Evolutionary conservation across 2,113 vertebrate species (phyloP).

Genomic region (Apus apus): DNA sequence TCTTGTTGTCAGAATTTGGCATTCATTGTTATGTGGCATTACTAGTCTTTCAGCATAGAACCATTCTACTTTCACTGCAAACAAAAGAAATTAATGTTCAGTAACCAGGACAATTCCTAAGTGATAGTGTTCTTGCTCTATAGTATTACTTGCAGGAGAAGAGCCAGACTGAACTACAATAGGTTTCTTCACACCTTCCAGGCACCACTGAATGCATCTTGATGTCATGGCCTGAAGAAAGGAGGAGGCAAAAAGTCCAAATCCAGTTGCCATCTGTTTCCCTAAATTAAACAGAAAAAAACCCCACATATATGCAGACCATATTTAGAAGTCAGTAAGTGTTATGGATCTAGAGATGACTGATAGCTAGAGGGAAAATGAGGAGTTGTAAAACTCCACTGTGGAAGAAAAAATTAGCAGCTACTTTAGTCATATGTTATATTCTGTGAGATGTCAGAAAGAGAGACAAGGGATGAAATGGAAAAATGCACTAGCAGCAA

Average conservation of each 20-base stretch:
- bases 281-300: conserved; percentile 18
- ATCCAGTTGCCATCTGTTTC: conserved; percentile 32
- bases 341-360: not conserved
- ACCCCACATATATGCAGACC: not conserved
- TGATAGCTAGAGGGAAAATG: not conserved
- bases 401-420: not conserved
- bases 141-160: conserved; percentile 4
- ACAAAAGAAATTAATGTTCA: not conserved
- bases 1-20: not conserved
- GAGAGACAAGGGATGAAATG: not conserved
- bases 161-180: conserved; percentile 4
- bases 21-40: not conserved
- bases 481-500: not conserved
- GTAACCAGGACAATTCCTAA: not conserved
- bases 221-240: conserved; percentile 28
- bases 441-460: not conserved
- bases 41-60: not conserved
- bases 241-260: conserved; percentile 1
- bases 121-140: not conserved
- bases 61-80: not conserved
- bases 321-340: conserved; percentile 16
- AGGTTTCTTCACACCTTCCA: conserved; percentile 44
- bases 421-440: not conserved
- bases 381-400: not conserved
- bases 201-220: conserved; percentile 6